Base-by-base conservation (phyloP, 2,113 vertebrate genomes). In the Neopipo cinnamomea region DNA sequence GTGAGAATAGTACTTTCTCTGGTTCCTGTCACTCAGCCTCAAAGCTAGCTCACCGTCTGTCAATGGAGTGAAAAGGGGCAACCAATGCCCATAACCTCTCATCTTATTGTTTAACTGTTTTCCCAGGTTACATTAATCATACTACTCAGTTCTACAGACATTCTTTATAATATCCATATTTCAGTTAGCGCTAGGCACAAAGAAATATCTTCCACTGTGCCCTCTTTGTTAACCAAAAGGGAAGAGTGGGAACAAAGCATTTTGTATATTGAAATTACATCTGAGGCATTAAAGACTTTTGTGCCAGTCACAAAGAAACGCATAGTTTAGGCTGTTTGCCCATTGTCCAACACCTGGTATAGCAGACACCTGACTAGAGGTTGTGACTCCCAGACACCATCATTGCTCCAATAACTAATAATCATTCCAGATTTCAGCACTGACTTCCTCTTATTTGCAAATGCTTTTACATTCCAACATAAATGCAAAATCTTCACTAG, bases 11-110 rank as follows among this genome's bases (percentile, higher is more conserved):
- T 39, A 72, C 27, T 27, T 71, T 13, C 44, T 33, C 75, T 30
- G 46, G 25, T 8, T 50, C 56, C 52, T 83, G 17, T 12, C 44
- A 52, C 11, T 59, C 39, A 30, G 30, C 16, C 37, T 72, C 58
- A 63, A 75, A 85, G 9, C 12, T 16, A n/a, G 14, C 15, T 78
- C 27, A 74, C 31, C 46, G 59, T 39, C 6, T 2, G n/a, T 28
- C 33, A 75, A 1, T 17, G 39, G 20, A 22, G 50, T 4, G 5
- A 52, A 67, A 88, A 68, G 24, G 19, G 23, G 11, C 33, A 63
- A 47, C 8, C 7, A 70, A 35, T 4, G 28, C 14, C 50, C 1
- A 0, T 27, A 74, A 37, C 4, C 3, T 27, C 18, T 65, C 20
- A 37, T 30, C 5, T 56, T 63, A 27, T 23, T 46, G 8, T 88